Conservation (phyloP, 2,113 vertebrate genomes). For the Gopherus evgoodei region DNA sequence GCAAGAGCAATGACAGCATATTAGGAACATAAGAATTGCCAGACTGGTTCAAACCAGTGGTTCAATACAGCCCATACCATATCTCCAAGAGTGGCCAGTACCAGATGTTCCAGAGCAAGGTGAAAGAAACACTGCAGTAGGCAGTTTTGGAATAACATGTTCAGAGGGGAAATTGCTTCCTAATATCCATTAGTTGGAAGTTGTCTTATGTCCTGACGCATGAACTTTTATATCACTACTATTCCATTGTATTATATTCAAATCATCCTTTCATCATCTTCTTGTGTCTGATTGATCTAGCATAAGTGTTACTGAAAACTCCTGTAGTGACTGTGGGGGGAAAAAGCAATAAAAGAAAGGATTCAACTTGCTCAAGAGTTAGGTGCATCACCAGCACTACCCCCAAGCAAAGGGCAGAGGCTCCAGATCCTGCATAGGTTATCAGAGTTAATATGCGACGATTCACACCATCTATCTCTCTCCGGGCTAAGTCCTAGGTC, state of each 20-base stretch:
- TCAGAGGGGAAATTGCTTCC: not conserved
- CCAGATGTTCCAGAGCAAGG: not conserved
- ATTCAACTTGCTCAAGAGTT: constrained; percentile 85
- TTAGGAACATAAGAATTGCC: not conserved
- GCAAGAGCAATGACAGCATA: not conserved
- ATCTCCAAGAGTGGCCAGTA: not conserved
- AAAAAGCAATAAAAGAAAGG: not conserved
- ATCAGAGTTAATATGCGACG: constrained; percentile 82
- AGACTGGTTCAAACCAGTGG: not conserved
- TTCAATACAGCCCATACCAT: not conserved
- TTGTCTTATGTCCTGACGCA: not conserved
- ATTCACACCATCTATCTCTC: constrained; percentile 62
- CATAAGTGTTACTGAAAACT: not conserved
- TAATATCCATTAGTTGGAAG: not conserved
- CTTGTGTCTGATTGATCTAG: not conserved
- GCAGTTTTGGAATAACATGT: not conserved
- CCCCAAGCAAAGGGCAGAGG: constrained; percentile 88
- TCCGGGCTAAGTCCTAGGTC: constrained; percentile 82
- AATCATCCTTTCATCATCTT: not conserved
- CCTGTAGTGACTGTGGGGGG: not conserved
- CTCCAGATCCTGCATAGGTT: constrained; percentile 86
- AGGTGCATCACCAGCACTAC: constrained; percentile 86
- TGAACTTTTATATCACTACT: not conserved
- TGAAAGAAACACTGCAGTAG: not conserved
- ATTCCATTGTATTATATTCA: not conserved